Base-by-base conservation (phyloP, 30 jellyfish, hydroid and myxozoan species). In the Calvadosia cruxmelitensis region DNA sequence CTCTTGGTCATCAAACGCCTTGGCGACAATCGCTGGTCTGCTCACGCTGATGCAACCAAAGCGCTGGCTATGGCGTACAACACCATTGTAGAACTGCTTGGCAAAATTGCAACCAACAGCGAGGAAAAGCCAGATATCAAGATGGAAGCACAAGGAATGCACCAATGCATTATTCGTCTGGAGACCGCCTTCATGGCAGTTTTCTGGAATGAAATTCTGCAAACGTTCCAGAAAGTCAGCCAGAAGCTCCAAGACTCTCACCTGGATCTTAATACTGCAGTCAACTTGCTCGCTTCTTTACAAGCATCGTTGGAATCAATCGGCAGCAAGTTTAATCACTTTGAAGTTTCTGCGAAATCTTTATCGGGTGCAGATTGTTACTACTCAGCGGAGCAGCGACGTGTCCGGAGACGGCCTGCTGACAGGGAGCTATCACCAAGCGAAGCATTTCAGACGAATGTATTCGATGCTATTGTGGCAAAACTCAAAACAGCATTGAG, bases 11-110 rank as follows among this genome's bases (percentile, higher is more conserved):
- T 68, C 35, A 80, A 80, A 67, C 53, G 52, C 77, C 49, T 80
- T 53, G 72, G 68, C 30, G 88, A 80, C 65, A 80, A 70, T 20
- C 28, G 79, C 28, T 79, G 74, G 93, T 70, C 75, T 66, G 84
- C 79, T 25, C 36, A 71, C 48, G 76, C 73, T 63, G 79, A 71
- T 79, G 86, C 93, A 28, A 79, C 64, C 50, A 65, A 78, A 33
- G 86, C 85, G 65, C 66, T 79, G 27, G 67, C 73, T 12, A 50
- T 26, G 62, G 79, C 75, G 27, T 66, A 42, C 20, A 42, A 42
- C 20, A 42, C 57, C 10, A 42, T 42, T 42, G 15, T 42, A 5
- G 15, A 42, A 20, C 57, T 42, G 10, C 57, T 42, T 42, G 57
- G 57, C 20, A 20, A 42, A 20, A 42, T 42, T 42, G 57, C 57